Base-by-base conservation (phyloP, 2,797 vertebrate genomes). In the Morus bassanus region DNA sequence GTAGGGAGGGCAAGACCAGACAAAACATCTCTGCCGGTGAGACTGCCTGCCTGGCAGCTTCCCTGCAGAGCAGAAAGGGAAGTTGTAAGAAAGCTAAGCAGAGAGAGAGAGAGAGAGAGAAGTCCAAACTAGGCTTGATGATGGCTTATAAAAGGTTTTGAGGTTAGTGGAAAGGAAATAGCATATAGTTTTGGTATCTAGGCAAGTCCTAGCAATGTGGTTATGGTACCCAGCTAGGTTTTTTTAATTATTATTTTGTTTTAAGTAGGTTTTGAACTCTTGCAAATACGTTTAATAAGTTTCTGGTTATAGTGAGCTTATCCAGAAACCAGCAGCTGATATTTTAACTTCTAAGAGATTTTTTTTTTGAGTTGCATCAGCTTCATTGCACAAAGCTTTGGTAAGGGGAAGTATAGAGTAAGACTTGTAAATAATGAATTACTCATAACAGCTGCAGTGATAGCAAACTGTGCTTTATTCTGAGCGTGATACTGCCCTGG, bases 391-490 rank as follows among this genome's bases (percentile, higher is more conserved):
- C 50, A 68, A 91, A 79, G 41, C 41, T 83, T 87, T 12, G 24
- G 21, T 67, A 53, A 87, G 74, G 63, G 67, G 28, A 73, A 93
- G 56, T 67, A 35, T 31, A 87, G 80, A 92, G n/a, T 22, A 80
- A 76, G 54, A 30, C 59, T 84, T 77, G 53, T 88, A 96, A 90
- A 76, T 37, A 95, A 39, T 59, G 73, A 83, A 45, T 92, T 91
- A 92, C 51, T 92, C 43, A 12, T 46, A 63, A 43, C 61, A 83
- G 65, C 93, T 95, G 86, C 85, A 85, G 68, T 16, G 60, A 2
- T 65, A 2, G 1, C 60, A 85, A 65, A 41, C 61, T 74, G 18
- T 46, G 43, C 68, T 87, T 89, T 68, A 57, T 82, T 85, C 64
- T 68, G 72, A 60, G 73, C 4, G 3, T 72, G 33, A 50, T 3